A percentile compares a stretch with the other conserved stretches of the same genome.
phyloP scores from a whole-genome alignment of 2,797 vertebrate genomes.

The Hippocampus kuda region DNA sequence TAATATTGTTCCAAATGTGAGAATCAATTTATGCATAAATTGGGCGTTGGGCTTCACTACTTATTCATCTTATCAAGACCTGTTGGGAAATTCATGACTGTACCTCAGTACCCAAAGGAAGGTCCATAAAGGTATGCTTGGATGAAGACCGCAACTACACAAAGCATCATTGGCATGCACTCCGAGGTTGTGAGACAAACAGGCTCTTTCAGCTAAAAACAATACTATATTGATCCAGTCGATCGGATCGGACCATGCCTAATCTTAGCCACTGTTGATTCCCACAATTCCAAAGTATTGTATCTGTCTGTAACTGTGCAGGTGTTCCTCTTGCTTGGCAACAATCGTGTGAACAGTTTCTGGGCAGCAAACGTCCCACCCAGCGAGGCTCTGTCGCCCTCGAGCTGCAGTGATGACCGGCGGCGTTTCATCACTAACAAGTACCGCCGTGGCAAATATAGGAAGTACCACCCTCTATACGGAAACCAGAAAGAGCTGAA shows the following conservation, averaged over 20 bases:
- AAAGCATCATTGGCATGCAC: no score
- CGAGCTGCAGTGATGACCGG: conserved; percentile 71
- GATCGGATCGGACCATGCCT: no score
- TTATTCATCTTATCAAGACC: no score
- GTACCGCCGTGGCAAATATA: conserved; percentile 90
- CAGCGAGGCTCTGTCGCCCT: conserved; percentile 75
- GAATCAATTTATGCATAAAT: no score
- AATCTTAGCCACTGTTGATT: background rate
- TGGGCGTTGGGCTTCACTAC: no score
- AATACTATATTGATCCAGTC: background rate
- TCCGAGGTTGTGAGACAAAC: no score
- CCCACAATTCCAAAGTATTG: background rate
- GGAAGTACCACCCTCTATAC: conserved; percentile 83
- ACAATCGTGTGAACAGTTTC: conserved; percentile 76
- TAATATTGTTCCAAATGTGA: no score
- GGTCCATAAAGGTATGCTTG: no score
- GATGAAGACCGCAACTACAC: no score
- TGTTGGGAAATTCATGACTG: no score
- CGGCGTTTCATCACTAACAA: conserved; percentile 77
- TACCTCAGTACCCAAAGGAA: no score
- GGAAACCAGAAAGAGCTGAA: conserved; percentile 87
- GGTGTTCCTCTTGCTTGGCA: conserved; percentile 80
- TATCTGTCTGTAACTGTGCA: conserved; percentile 30
- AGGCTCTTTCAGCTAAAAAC: background rate
- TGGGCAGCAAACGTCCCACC: conserved; percentile 93